Base-by-base conservation (phyloP, 2,888 invertebrate genomes). In the Ennomos fuscantarius region DNA sequence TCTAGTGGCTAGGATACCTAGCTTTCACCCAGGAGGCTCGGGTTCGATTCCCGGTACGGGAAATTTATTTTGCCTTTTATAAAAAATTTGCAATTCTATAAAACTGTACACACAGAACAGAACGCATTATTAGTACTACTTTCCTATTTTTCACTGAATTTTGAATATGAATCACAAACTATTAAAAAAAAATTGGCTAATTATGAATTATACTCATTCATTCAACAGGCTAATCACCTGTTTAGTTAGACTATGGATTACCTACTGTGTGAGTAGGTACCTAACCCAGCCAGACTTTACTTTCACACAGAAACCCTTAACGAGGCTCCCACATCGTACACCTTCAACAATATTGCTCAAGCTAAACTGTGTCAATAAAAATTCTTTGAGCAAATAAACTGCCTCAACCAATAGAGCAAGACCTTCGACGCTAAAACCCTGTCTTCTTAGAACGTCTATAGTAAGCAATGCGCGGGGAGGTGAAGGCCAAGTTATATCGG, bases 11-110 rank as follows among this genome's bases (percentile, higher is more conserved):
- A 94, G 94, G 94, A 94, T 94, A 94, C 94, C 94, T 94, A 94
- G 94, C 94, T 94, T 93, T 94, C 94, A 94, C 93, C 94, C 94
- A 94, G 94, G 94, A 94, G 94, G 94, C 94, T 94, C 94, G 94
- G 94, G 94, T 94, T 94, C 94, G 94, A 94, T 94, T 94, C 94
- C 94, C 94, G 94, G 94, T 94, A 94, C 93, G 93, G 94, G 93
- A 94, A 94, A 61, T 11, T 5, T 9, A 41, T 63, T 67, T 12
- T 24, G 24, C 24, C 3, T 24, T 24, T 24, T 24, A 24, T 24
- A 2, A 24, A 2, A 1, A 24, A 24, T 2, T 24, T 24, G 3
- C 24, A 24, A 24, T 3, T 3, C 3, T 24, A 24, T 1, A 24
- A 24, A 24, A 24, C 24, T 3, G 24, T 24, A 24, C 24, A 24